Evolutionary conservation across 2,797 vertebrate genomes (phyloP).

Genomic region (Cheirogaleus major): DNA sequence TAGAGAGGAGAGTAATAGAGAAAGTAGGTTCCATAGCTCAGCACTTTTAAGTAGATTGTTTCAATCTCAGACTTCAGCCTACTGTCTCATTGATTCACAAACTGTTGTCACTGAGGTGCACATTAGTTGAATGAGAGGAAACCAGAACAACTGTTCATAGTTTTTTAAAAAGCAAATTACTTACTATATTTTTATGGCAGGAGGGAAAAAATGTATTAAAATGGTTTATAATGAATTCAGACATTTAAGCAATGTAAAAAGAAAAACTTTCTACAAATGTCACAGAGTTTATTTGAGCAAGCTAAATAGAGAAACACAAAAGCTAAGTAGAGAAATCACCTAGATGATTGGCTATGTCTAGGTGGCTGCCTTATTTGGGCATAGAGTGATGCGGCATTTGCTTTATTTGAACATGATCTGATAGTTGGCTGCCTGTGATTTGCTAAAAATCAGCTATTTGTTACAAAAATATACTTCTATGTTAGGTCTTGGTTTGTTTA

Average conservation of each 20-base stretch:
- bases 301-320: background rate
- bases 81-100: conserved; percentile 81
- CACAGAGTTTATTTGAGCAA: background rate
- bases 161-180: conserved; percentile 74
- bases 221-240: conserved; percentile 69
- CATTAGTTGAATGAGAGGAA: conserved; percentile 68
- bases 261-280: background rate
- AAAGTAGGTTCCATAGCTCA: conserved; percentile 80
- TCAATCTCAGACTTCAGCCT: conserved; percentile 62
- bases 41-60: conserved; percentile 78
- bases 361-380: background rate
- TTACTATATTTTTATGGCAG: conserved; percentile 74
- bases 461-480: background rate
- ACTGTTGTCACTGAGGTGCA: conserved; percentile 74
- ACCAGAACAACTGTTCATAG: conserved; percentile 59
- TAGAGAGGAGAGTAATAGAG: conserved; percentile 83
- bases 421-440: background rate
- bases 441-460: background rate
- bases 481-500: background rate
- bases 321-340: background rate
- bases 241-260: conserved; percentile 50
- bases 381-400: background rate
- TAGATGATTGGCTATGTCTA: background rate
- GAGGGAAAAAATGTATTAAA: conserved; percentile 61
- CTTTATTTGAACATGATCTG: background rate